Percentiles rank a stretch among this genome's conserved stretches.
Conservation (phyloP, 2,113 vertebrate species). For the Clarias macrocephalus region DNA sequence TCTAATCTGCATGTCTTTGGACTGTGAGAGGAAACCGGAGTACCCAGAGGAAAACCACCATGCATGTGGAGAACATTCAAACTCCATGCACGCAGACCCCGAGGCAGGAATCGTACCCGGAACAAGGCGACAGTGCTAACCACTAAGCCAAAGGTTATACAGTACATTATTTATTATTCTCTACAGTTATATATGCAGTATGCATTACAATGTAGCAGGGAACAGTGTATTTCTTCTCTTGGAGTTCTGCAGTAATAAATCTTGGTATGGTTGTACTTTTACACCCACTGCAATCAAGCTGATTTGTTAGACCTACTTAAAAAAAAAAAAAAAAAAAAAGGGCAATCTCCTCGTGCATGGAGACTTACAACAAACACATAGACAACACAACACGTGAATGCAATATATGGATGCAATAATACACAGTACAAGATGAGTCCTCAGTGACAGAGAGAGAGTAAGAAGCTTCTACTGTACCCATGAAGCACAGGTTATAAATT, state of each 20-base stretch:
- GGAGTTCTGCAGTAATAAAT: neutral
- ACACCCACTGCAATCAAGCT: neutral
- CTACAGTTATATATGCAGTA: neutral
- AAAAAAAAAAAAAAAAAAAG: neutral
- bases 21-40: too few relatives aligned
- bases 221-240: neutral
- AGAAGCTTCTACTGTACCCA: constrained; percentile 5
- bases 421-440: neutral
- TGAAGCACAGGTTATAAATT: constrained; percentile 20
- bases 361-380: neutral
- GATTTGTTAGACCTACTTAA: neutral
- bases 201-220: neutral
- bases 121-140: too few relatives aligned
- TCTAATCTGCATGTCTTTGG: too few relatives aligned
- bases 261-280: neutral
- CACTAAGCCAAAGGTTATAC: too few relatives aligned
- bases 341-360: neutral
- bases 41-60: too few relatives aligned
- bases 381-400: neutral
- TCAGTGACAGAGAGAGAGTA: neutral
- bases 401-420: neutral
- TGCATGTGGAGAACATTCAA: too few relatives aligned
- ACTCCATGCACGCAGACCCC: too few relatives aligned
- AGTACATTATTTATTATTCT: neutral
- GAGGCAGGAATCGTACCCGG: too few relatives aligned